A percentile compares a stretch with the other conserved stretches of the same genome.
These are phyloP conservation scores for Epinotia brunnichana DNA, from an alignment of 2,888 invertebrate genomes.

Conservation along the genomic window DNA sequence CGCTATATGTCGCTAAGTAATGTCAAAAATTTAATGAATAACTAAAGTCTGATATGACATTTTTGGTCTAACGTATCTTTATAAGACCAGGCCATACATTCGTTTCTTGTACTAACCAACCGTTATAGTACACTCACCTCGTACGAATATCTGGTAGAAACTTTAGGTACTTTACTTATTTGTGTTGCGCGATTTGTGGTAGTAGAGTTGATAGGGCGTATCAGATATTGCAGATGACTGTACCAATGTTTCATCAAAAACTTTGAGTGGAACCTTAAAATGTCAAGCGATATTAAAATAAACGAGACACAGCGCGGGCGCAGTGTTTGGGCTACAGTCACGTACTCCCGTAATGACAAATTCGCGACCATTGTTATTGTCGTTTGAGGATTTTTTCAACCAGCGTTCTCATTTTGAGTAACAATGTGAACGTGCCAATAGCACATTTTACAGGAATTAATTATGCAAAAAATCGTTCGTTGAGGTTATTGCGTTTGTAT, in stretches of 20 bases:
- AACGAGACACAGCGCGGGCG: constrained; percentile 62
- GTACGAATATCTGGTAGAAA: background rate
- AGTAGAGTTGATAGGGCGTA: background rate
- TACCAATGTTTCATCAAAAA: background rate
- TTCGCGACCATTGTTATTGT: constrained; percentile 75
- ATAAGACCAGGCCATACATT: no score
- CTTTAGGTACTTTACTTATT: no score
- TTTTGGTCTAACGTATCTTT: no score
- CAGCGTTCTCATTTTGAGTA: constrained; percentile 74
- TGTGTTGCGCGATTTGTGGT: no score
- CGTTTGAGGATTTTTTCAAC: constrained; percentile 71
- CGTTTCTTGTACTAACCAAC: no score
- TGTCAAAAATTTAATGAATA: no score
- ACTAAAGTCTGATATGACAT: no score
- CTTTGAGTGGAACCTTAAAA: constrained; percentile 56
- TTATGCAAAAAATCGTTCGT: constrained; percentile 62
- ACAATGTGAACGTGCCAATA: constrained; percentile 77
- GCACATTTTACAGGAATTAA: constrained; percentile 70
- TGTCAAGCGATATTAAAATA: constrained; percentile 75
- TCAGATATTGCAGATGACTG: background rate
- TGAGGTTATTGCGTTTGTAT: constrained; percentile 36
- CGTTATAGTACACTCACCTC: background rate
- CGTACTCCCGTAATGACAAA: constrained; percentile 78
- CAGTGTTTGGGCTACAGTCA: constrained; percentile 73
- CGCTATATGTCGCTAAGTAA: no score